A percentile compares a stretch with the other conserved stretches of the same genome.
These are phyloP conservation scores for Nematolebias whitei DNA, from an alignment of 2,113 vertebrate species.

Conservation along the genomic window DNA sequence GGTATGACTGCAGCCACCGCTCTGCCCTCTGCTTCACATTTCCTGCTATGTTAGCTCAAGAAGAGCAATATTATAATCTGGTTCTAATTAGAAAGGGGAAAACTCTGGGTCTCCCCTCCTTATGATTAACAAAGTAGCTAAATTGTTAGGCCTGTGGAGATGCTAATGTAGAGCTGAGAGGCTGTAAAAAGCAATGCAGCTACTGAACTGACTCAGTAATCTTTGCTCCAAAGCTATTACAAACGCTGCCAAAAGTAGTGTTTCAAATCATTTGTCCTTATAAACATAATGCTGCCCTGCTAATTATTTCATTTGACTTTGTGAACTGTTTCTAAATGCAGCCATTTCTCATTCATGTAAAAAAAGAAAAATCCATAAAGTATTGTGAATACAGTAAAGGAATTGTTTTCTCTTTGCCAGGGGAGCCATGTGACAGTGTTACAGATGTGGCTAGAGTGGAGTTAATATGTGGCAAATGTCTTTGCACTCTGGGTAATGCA, in stretches of 20 bases:
- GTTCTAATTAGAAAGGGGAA: conserved; percentile 71
- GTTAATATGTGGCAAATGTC: conserved; percentile 74
- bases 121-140: conserved; percentile 63
- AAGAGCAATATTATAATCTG: conserved; percentile 69
- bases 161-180: conserved; percentile 54
- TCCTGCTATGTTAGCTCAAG: conserved; percentile 36
- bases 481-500: conserved; percentile 73
- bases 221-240: conserved; percentile 57
- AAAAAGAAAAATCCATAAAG: not conserved
- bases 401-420: conserved; percentile 32
- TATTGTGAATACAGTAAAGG: too few species aligned
- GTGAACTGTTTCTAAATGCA: conserved; percentile 22
- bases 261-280: conserved; percentile 34
- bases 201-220: conserved; percentile 56
- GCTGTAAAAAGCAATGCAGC: conserved; percentile 45
- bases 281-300: conserved; percentile 22
- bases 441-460: conserved; percentile 63
- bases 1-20: conserved; percentile 19
- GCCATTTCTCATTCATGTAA: conserved; percentile 17
- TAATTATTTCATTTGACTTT: conserved; percentile 51
- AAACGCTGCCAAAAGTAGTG: conserved; percentile 47
- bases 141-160: conserved; percentile 60
- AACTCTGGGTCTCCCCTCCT: conserved; percentile 44
- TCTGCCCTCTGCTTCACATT: conserved; percentile 21
- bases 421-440: conserved; percentile 44